Evolutionary conservation across 1,140 invertebrate genomes (phyloP), one percentile per base, ranked within the genome.

Genomic region (Acromyrmex heyeri): DNA sequence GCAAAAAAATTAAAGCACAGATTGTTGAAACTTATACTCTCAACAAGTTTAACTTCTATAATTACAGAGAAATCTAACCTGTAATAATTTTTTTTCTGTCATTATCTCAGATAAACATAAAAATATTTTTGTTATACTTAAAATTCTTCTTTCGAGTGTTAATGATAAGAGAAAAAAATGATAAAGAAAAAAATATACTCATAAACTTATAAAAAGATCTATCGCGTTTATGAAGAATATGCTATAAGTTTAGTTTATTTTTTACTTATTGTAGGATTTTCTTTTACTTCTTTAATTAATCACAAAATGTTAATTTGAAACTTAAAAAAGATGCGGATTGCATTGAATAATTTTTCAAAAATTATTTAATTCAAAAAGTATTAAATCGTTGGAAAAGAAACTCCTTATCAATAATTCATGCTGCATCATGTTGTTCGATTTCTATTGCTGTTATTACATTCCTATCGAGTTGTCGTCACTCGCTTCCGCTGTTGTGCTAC

Each of bases 351-450:
- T n/a, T 77, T 61, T 78, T 79, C n/a, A 3, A 50, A 50, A 50
- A 16, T 7, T 14, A 16, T 55, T 55, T 6, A 53, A 16, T 79
- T 79, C 1, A n/a, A 48, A 34, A 21, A 7, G 21, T 34, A 34
- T 30, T 14, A 69, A 69, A 79, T 79, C 27, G 44, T 53, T 65
- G 14, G n/a, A 79, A 67, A 30, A 75, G 18, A 55, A 21, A 10
- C n/a, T 34, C 53, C 18, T 67, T 67, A 67, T 79, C 30, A 79
- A 79, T 67, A 67, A 69, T 79, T 79, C 61, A 50, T 65, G 18
- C 44, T 21, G 18, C 76, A 65, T 34, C 16, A 59, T 73, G 16
- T 64, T 38, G 21, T 77, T 64, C 75, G 59, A 77, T 65, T 48
- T 30, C 44, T 30, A 44, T 18, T 18, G 59, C 38, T 27, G 24